Evolutionary conservation across 2,888 invertebrate genomes (phyloP).

Genomic region (Stictocephala bisonia): DNA sequence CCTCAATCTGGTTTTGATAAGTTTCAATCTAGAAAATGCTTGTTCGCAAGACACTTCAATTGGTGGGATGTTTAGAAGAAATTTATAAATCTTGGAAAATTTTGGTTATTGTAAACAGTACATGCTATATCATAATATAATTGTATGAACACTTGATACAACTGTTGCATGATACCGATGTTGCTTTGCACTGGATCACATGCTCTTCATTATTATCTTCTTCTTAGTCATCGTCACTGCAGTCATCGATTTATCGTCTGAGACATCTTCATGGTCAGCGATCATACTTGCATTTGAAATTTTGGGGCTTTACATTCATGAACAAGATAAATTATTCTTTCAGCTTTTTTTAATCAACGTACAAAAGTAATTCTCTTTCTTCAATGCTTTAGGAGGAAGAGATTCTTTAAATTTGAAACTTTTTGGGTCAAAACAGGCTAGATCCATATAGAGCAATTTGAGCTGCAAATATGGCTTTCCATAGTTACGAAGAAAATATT

Average conservation of each 20-base stretch:
- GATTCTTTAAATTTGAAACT: no score
- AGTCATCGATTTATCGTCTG: no score
- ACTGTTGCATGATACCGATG: neutral
- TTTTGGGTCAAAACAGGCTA: neutral
- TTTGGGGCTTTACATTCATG: no score
- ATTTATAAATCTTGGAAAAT: slow-evolving; percentile 34
- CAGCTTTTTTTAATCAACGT: no score
- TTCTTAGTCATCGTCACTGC: no score
- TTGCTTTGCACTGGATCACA: no score
- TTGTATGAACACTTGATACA: slow-evolving; percentile 26
- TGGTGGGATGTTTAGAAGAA: slow-evolving; percentile 24
- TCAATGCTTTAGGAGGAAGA: no score
- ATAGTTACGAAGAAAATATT: neutral
- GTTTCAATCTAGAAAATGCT: slow-evolving; percentile 44
- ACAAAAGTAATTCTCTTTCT: no score
- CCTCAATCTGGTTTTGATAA: slow-evolving; percentile 36
- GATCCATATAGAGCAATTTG: neutral
- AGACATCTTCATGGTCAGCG: no score
- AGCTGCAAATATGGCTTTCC: neutral
- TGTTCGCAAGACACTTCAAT: slow-evolving; percentile 39
- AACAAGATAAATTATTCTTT: no score
- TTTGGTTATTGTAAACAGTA: neutral
- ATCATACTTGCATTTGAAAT: no score
- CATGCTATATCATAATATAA: neutral
- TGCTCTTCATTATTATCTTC: no score